Evolutionary conservation across 1,140 invertebrate species (phyloP).

Genomic region (Zophobas morio): DNA sequence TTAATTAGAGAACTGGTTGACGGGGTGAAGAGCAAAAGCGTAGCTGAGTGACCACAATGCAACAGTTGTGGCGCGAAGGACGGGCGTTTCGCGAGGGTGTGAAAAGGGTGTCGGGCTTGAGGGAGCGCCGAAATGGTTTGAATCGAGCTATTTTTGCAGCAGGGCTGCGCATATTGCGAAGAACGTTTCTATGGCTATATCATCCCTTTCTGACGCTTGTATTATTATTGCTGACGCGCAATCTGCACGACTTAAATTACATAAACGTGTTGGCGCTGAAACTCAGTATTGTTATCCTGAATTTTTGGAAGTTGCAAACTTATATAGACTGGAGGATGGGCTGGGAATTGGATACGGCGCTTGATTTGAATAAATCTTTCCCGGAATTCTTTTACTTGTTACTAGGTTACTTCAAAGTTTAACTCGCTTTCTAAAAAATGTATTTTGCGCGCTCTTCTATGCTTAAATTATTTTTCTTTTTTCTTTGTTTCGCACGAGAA

Average conservation of each 20-base stretch:
- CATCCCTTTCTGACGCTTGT: constrained; percentile 55
- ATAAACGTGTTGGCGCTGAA: constrained; percentile 52
- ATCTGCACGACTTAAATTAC: constrained; percentile 57
- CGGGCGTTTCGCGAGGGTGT: constrained; percentile 17
- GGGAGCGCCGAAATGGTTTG: constrained; percentile 36
- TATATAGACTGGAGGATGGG: constrained; percentile 45
- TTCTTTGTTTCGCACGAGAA: constrained; percentile 39
- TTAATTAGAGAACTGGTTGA: constrained; percentile 40
- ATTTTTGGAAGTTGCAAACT: constrained; percentile 49
- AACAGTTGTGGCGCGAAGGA: constrained; percentile 50
- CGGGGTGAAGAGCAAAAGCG: constrained; percentile 27
- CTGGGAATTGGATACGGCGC: constrained; percentile 33
- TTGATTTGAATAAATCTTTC: constrained; percentile 50
- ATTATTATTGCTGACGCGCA: constrained; percentile 59
- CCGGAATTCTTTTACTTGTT: constrained; percentile 39
- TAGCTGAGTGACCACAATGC: constrained; percentile 50
- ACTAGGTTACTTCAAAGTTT: constrained; percentile 45
- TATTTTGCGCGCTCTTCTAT: constrained; percentile 38
- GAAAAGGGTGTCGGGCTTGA: constrained; percentile 21
- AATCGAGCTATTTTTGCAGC: constrained; percentile 51
- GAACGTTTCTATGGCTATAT: constrained; percentile 57
- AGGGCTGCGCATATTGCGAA: constrained; percentile 54
- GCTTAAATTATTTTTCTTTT: constrained; percentile 47
- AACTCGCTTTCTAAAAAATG: constrained; percentile 45
- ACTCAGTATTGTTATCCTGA: constrained; percentile 47